Percentiles rank a stretch among this genome's conserved stretches.
Conservation (phyloP, 1,140 invertebrate genomes). For the Procambarus virginalis region DNA sequence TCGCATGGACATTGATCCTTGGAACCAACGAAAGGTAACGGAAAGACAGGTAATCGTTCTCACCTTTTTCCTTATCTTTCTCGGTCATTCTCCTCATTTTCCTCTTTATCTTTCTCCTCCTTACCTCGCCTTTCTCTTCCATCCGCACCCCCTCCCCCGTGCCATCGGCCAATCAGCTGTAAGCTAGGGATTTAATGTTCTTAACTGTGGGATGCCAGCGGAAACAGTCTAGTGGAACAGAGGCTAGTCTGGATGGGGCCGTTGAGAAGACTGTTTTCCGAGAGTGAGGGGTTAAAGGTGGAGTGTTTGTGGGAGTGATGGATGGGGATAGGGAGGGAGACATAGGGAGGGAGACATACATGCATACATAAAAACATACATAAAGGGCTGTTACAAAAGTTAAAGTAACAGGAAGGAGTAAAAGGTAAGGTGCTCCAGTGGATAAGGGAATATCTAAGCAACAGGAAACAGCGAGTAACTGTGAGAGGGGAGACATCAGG, state of each 20-base stretch:
- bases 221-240: neutral
- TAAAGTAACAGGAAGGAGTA: too few species aligned
- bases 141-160: neutral
- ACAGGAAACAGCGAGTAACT: too few species aligned
- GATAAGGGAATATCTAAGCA: too few species aligned
- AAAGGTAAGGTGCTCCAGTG: too few species aligned
- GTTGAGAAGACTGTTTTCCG: neutral
- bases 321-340: neutral
- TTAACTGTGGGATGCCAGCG: neutral
- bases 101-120: neutral
- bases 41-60: too few species aligned
- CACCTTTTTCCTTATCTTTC: too few species aligned
- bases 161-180: neutral
- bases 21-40: too few species aligned
- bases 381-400: too few species aligned
- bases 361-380: too few species aligned
- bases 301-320: neutral
- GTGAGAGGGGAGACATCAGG: too few species aligned
- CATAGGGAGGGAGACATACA: neutral
- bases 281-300: neutral
- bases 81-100: too few species aligned
- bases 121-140: neutral
- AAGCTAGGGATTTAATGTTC: neutral
- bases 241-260: neutral
- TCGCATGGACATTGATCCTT: too few species aligned